Percentiles rank a stretch among this genome's conserved stretches.
These are phyloP conservation scores for Rhynchonycteris naso DNA, from an alignment of 2,797 vertebrate species.

Conservation along the genomic window DNA sequence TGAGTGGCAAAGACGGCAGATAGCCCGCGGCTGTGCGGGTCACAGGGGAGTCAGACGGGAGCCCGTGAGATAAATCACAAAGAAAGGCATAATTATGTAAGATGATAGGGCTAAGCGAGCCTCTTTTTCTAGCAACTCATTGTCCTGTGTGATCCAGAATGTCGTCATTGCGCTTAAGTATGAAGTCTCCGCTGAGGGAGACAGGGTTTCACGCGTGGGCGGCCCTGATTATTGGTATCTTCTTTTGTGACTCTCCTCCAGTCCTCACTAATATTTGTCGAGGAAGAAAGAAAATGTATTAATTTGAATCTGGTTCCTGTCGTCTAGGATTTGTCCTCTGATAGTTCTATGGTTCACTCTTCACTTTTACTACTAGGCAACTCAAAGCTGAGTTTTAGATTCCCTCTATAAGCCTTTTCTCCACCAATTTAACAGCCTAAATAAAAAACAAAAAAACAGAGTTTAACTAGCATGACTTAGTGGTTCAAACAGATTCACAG, in stretches of 20 bases:
- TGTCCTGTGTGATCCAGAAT: background rate
- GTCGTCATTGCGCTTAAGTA: rapidly evolving
- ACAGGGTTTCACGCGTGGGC: rapidly evolving
- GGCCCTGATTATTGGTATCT: background rate
- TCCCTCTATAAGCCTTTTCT: background rate
- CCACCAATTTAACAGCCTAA: background rate
- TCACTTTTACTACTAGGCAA: background rate
- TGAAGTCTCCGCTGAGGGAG: background rate
- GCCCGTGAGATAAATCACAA: background rate
- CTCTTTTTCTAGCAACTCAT: background rate
- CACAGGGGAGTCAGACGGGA: background rate
- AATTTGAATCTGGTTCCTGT: background rate
- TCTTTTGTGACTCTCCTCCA: background rate
- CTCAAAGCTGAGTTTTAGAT: background rate
- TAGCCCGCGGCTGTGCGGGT: rapidly evolving
- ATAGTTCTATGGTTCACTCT: background rate
- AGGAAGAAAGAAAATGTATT: background rate
- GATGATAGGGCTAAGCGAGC: background rate
- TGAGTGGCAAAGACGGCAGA: background rate
- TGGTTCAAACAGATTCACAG: background rate
- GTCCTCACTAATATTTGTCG: background rate
- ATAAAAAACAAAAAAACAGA: background rate
- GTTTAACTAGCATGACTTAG: background rate
- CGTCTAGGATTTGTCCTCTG: background rate
- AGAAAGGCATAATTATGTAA: background rate